These are phyloP conservation scores for Micronisus gabar DNA, from an alignment of 2,113 vertebrate genomes.

Conservation along the genomic window DNA sequence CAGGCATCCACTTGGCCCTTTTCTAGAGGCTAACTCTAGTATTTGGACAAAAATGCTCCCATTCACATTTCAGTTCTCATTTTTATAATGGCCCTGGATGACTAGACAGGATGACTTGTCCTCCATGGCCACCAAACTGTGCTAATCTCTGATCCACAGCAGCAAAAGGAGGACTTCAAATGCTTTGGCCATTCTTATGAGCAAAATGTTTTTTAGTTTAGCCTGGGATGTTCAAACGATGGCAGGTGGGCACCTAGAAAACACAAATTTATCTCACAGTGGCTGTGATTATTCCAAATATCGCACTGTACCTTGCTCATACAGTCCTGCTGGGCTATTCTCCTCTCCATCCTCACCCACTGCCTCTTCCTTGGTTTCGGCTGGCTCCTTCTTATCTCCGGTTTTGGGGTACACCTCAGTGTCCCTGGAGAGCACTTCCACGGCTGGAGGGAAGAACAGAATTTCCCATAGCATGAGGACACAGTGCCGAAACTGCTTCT, in stretches of 20 bases:
- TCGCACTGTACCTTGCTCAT: not conserved
- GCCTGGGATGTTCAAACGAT: not conserved
- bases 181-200: not conserved
- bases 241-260: not conserved
- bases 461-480: not conserved
- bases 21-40: not conserved
- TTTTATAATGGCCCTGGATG: not conserved
- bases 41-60: not conserved
- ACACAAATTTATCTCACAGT: not conserved
- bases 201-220: not conserved
- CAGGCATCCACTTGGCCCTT: not conserved
- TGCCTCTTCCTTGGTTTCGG: not conserved
- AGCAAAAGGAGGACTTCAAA: not conserved
- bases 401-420: accelerated
- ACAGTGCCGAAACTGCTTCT: accelerated
- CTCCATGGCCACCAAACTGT: not conserved
- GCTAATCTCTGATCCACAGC: not conserved
- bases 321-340: not conserved
- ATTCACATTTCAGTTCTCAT: not conserved
- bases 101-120: not conserved
- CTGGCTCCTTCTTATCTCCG: not conserved
- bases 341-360: accelerated
- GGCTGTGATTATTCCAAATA: not conserved
- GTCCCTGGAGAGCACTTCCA: not conserved
- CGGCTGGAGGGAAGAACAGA: not conserved